A percentile compares a stretch with the other conserved stretches of the same genome.
phyloP scores from a whole-genome alignment of 1,140 invertebrate species.

The Hycleus cichorii region DNA sequence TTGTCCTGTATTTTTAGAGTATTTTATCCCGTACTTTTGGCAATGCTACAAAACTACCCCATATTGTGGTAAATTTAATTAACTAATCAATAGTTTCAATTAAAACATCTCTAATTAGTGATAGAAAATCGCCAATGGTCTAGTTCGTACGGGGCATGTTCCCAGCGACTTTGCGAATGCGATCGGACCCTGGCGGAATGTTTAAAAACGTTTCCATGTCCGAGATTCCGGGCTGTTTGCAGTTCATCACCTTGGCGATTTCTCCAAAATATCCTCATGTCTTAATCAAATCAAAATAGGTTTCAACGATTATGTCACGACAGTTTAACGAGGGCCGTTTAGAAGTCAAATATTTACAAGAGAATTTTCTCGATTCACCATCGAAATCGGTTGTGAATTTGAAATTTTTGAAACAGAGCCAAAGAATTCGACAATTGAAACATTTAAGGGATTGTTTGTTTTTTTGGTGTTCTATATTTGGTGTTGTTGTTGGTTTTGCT shows the following conservation, averaged over 20 bases:
- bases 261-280: slow-evolving; percentile 53
- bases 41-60: slow-evolving; percentile 70
- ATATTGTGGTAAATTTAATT: slow-evolving; percentile 57
- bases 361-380: background rate
- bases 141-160: slow-evolving; percentile 44
- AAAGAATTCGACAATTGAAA: background rate
- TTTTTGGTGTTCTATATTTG: background rate
- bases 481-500: background rate
- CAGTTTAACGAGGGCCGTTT: background rate
- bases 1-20: slow-evolving; percentile 73
- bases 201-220: slow-evolving; percentile 67
- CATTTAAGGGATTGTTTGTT: background rate
- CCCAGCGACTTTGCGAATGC: slow-evolving; percentile 76
- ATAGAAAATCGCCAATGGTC: slow-evolving; percentile 40
- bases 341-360: background rate
- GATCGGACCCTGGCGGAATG: slow-evolving; percentile 75
- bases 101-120: no score
- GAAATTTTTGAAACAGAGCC: background rate
- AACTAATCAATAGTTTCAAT: background rate
- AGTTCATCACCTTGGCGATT: slow-evolving; percentile 61
- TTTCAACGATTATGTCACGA: background rate
- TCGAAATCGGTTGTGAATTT: slow-evolving; percentile 1
- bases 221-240: slow-evolving; percentile 59
- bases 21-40: slow-evolving; percentile 85
- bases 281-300: no score